Evolutionary conservation across 2,888 invertebrate genomes (phyloP).

Genomic region (Xanthorhoe designata): DNA sequence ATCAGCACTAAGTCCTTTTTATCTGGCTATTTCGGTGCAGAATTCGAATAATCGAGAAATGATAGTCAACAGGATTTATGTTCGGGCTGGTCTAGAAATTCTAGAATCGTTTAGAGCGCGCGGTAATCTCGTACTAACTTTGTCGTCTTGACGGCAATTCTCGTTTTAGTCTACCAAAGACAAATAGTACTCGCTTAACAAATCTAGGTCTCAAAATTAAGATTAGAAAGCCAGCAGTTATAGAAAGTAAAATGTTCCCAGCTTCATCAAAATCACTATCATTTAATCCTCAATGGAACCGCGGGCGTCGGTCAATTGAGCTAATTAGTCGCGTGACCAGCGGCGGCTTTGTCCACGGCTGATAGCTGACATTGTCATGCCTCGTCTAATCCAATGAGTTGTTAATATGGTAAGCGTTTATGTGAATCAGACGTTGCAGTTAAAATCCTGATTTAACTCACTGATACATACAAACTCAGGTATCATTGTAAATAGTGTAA

Average conservation of each 20-base stretch:
- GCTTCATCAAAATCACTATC: conserved; percentile 41
- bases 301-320: conserved; percentile 42
- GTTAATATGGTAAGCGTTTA: conserved; percentile 8
- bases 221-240: background rate
- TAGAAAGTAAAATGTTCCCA: conserved; percentile 33
- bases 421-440: conserved; percentile 7
- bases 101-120: background rate
- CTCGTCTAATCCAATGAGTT: conserved; percentile 29
- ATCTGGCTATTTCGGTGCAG: background rate
- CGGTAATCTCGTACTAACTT: background rate
- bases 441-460: conserved; percentile 12
- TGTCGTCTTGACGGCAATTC: no score
- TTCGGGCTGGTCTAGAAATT: background rate
- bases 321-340: conserved; percentile 43
- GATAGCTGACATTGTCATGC: conserved; percentile 17
- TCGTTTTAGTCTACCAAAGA: no score
- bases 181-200: no score
- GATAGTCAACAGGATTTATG: background rate
- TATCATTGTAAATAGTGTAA: background rate
- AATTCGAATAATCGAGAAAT: background rate
- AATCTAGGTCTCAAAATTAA: background rate
- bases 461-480: background rate
- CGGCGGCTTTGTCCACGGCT: conserved; percentile 25
- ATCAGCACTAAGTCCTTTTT: background rate
- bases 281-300: conserved; percentile 38